phyloP scores from a whole-genome alignment of 1,140 invertebrate species.

The Philopotamus ludificatus region DNA sequence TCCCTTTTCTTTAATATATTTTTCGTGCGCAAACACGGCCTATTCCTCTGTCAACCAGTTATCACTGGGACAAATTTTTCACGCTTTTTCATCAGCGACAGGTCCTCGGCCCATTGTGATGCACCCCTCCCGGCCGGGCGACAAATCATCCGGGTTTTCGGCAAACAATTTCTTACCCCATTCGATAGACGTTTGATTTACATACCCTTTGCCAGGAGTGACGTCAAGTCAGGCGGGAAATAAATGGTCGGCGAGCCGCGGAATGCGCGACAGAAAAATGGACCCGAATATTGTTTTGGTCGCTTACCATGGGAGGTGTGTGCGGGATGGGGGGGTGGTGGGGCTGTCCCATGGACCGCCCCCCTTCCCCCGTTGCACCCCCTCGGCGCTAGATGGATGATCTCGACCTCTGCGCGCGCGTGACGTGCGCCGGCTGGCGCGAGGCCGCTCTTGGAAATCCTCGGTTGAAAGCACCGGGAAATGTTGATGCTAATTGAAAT shows the following conservation, averaged over 20 bases:
- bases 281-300: slow-evolving; percentile 36
- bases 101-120: background rate
- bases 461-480: too few relatives aligned
- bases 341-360: background rate
- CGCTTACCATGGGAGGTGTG: background rate
- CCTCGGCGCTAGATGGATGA: background rate
- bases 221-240: slow-evolving; percentile 21
- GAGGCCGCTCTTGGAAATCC: background rate
- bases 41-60: too few relatives aligned
- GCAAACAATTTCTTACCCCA: slow-evolving; percentile 37
- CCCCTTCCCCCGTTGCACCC: background rate
- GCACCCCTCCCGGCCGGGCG: background rate
- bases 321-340: too few relatives aligned
- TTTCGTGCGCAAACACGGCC: too few relatives aligned
- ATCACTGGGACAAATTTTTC: too few relatives aligned
- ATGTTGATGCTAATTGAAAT: too few relatives aligned
- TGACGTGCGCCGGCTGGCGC: background rate
- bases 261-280: slow-evolving; percentile 28
- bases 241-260: slow-evolving; percentile 27
- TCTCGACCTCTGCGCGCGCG: background rate
- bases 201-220: slow-evolving; percentile 22
- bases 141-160: slow-evolving; percentile 37
- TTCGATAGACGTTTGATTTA: slow-evolving; percentile 39
- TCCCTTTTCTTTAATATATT: too few relatives aligned
- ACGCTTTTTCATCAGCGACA: background rate